Conservation (phyloP, 2,113 vertebrate genomes). For the Beaufortia kweichowensis region DNA sequence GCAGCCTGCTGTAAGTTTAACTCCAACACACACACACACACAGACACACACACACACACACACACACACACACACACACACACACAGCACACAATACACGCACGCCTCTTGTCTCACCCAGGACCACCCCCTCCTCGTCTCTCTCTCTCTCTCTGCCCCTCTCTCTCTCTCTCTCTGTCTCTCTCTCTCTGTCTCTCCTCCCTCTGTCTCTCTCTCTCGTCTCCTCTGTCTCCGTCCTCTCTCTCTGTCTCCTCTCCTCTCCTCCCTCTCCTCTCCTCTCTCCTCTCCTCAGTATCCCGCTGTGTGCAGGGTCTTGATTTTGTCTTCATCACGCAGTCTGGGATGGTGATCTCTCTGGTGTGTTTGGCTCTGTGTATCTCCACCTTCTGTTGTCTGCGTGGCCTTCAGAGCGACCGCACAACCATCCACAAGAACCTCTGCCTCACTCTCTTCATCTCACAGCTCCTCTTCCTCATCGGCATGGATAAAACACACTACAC, state of each 20-base stretch:
- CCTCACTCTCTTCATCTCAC: slow-evolving; percentile 66
- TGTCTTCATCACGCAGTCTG: slow-evolving; percentile 90
- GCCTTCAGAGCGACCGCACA: slow-evolving; percentile 88
- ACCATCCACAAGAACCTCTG: slow-evolving; percentile 92
- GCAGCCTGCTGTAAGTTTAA: slow-evolving; percentile 77
- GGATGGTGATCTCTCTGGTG: slow-evolving; percentile 89
- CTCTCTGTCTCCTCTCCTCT: no score
- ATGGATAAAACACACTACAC: slow-evolving; percentile 91
- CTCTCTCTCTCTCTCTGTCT: neutral
- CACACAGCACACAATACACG: no score
- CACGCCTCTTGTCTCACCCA: no score
- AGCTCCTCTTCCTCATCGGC: slow-evolving; percentile 72
- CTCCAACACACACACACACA: slow-evolving; percentile 18
- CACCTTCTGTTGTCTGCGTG: slow-evolving; percentile 91
- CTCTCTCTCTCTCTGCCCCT: no score
- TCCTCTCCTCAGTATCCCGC: slow-evolving; percentile 82
- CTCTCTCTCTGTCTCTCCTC: neutral
- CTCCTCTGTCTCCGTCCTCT: no score
- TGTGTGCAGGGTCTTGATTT: slow-evolving; percentile 83
- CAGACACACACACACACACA: no score
- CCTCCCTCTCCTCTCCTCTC: no score
- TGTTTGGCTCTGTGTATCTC: slow-evolving; percentile 90
- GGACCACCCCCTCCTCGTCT: no score
- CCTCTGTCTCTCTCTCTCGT: no score
- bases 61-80: neutral